Conservation (phyloP, 2,113 vertebrate species). For the Labeo rohita region DNA sequence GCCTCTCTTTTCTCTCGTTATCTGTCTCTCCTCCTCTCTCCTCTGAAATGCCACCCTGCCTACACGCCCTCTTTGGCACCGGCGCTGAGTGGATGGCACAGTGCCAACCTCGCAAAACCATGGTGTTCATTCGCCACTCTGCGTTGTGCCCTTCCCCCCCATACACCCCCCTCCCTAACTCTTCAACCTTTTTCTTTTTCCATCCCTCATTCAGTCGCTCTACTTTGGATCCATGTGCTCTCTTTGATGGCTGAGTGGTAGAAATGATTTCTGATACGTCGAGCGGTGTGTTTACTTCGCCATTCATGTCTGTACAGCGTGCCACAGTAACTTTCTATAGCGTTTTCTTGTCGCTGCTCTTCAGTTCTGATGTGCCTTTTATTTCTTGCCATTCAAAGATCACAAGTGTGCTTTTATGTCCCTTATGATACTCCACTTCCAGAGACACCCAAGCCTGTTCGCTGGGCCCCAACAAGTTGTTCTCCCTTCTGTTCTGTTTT, state of each 20-base stretch:
- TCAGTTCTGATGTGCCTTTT: conserved; percentile 32
- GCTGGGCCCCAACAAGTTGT: conserved; percentile 59
- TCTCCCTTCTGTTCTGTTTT: conserved; percentile 69
- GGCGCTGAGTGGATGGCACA: conserved; percentile 92
- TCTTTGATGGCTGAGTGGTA: conserved; percentile 34
- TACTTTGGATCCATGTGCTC: conserved; percentile 29
- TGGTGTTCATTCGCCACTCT: conserved; percentile 87
- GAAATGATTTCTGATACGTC: conserved; percentile 1
- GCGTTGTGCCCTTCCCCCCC: conserved; percentile 71
- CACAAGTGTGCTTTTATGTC: conserved; percentile 47
- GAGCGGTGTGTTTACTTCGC: conserved; percentile 18
- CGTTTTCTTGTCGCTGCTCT: conserved; percentile 16
- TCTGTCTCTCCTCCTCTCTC: conserved; percentile 58
- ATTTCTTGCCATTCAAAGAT: conserved; percentile 29
- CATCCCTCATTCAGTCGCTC: conserved; percentile 34
- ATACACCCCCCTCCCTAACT: conserved; percentile 66
- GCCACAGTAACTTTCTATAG: conserved; percentile 28
- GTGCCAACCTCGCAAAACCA: conserved; percentile 89
- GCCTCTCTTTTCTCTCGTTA: conserved; percentile 47
- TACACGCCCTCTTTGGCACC: conserved; percentile 75
- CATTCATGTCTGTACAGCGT: neutral
- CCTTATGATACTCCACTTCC: conserved; percentile 42
- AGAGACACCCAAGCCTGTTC: conserved; percentile 38
- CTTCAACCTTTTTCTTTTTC: conserved; percentile 46
- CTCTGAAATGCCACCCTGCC: conserved; percentile 56